phyloP scores from a whole-genome alignment of 2,888 invertebrate species.

The Cephus pygmeus region DNA sequence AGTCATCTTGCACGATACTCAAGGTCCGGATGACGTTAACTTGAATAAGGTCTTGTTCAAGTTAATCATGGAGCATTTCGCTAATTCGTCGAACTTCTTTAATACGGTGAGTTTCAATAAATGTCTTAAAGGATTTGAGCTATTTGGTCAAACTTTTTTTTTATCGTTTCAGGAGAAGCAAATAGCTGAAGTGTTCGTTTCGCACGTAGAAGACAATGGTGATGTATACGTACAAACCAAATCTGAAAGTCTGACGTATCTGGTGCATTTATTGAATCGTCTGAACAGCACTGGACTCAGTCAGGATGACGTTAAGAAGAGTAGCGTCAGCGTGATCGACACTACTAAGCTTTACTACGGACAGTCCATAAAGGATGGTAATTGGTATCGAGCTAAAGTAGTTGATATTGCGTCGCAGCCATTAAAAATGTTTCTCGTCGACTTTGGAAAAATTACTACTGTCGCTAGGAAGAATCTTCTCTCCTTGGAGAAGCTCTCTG shows the following conservation, averaged over 20 bases:
- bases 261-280: conserved; percentile 52
- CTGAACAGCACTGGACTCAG: conserved; percentile 33
- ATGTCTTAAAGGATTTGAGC: background rate
- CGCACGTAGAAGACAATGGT: conserved; percentile 63
- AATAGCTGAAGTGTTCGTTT: conserved; percentile 59
- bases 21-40: conserved; percentile 73
- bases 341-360: conserved; percentile 67
- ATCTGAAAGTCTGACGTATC: conserved; percentile 53
- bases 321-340: conserved; percentile 31
- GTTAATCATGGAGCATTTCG: conserved; percentile 67
- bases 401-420: conserved; percentile 62
- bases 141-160: too few relatives aligned
- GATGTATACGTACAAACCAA: conserved; percentile 65
- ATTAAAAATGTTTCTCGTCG: conserved; percentile 69
- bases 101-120: conserved; percentile 36
- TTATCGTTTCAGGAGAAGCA: conserved; percentile 24
- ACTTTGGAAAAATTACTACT: conserved; percentile 68
- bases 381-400: conserved; percentile 68
- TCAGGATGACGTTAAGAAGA: conserved; percentile 26
- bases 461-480: conserved; percentile 63
- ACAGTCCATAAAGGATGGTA: conserved; percentile 58
- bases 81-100: conserved; percentile 62
- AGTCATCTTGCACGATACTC: conserved; percentile 75
- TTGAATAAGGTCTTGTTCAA: conserved; percentile 73
- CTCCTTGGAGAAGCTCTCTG: conserved; percentile 65